Evolutionary conservation across 2,113 vertebrate genomes (phyloP).

Genomic region (Patagioenas fasciata): DNA sequence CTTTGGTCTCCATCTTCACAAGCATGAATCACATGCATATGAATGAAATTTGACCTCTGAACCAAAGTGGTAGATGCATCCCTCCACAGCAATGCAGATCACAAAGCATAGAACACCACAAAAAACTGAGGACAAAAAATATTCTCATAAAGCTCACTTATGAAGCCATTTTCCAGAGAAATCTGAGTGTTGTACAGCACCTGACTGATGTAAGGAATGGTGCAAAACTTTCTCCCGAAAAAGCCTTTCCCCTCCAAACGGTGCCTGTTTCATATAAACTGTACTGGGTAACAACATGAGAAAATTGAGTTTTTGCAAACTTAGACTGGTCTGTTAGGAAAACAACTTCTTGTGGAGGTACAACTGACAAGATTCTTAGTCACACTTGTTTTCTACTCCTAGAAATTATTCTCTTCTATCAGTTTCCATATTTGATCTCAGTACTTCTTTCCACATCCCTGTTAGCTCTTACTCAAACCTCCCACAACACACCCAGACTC

Average conservation of each 20-base stretch:
- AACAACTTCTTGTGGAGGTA: not conserved
- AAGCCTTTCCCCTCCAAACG: not conserved
- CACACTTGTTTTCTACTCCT: not conserved
- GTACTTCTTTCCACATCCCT: not conserved
- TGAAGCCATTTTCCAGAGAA: not conserved
- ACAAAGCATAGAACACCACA: not conserved
- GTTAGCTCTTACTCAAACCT: not conserved
- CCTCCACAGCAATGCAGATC: not conserved
- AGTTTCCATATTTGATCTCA: not conserved
- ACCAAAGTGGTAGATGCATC: not conserved
- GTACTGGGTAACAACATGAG: not conserved
- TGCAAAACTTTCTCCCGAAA: not conserved
- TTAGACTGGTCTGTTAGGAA: not conserved
- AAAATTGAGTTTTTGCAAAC: not conserved
- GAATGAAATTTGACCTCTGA: not conserved
- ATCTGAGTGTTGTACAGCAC: not conserved
- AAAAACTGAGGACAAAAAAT: not conserved
- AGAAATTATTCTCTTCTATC: not conserved
- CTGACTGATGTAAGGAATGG: not conserved
- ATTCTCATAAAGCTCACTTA: not conserved
- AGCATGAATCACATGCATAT: not conserved
- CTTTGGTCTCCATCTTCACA: not conserved
- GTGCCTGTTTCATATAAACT: not conserved
- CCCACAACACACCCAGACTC: accelerated
- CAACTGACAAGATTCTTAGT: not conserved